phyloP scores from a whole-genome alignment of 92 coral and sea anemone species.

The Pocillopora meandrina region DNA sequence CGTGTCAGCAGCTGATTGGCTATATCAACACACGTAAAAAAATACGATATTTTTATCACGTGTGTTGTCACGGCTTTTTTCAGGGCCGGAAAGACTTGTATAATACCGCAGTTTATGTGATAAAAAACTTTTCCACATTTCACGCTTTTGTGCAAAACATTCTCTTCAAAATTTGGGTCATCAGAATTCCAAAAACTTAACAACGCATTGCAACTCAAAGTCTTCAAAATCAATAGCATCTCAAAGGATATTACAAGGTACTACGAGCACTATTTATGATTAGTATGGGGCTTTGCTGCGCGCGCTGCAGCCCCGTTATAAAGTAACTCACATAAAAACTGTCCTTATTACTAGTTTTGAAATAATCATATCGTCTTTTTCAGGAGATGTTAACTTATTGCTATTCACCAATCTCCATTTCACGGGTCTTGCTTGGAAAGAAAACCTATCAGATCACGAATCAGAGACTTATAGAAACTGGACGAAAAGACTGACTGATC shows the following conservation, averaged over 20 bases:
- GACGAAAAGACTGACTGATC: not conserved
- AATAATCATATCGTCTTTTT: not conserved
- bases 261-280: too few species aligned
- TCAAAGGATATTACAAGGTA: too few species aligned
- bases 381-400: conserved; percentile 16
- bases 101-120: too few species aligned
- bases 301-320: not conserved
- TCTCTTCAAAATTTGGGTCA: too few species aligned
- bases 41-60: not conserved
- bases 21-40: too few species aligned
- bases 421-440: conserved; percentile 1
- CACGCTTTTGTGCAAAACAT: too few species aligned
- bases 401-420: not conserved
- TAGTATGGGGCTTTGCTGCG: not conserved
- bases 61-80: not conserved
- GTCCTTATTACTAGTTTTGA: not conserved
- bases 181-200: too few species aligned
- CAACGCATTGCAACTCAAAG: too few species aligned
- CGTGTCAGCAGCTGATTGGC: too few species aligned
- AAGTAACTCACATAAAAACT: not conserved
- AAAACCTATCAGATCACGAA: conserved; percentile 16
- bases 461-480: not conserved
- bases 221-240: too few species aligned
- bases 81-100: not conserved
- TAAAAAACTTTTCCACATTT: too few species aligned